These are phyloP conservation scores for Alviniconcha strummeri DNA, from an alignment of 2,888 invertebrate species.

Conservation along the genomic window DNA sequence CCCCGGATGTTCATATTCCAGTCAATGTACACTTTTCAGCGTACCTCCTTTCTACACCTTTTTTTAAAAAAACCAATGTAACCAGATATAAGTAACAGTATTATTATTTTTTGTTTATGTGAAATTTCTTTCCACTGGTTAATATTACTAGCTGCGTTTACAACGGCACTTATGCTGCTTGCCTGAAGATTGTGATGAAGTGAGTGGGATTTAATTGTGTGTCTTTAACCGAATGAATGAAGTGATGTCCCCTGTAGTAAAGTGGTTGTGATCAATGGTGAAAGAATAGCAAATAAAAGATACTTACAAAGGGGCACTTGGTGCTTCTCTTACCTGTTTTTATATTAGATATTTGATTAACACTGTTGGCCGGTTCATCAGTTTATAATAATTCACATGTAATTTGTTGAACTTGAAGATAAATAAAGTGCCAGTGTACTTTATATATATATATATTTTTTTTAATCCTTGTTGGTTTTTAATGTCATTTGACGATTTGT, in stretches of 20 bases:
- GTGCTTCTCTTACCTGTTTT: neutral
- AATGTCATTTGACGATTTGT: too few species aligned
- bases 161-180: too few species aligned
- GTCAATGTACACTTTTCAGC: neutral
- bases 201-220: too few species aligned
- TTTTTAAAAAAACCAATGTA: neutral
- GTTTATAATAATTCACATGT: neutral
- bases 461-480: too few species aligned
- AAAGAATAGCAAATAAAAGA: too few species aligned
- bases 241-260: too few species aligned
- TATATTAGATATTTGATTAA: neutral
- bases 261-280: too few species aligned
- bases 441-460: neutral
- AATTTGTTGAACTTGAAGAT: neutral
- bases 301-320: neutral
- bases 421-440: constrained; percentile 20
- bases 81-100: neutral
- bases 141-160: too few species aligned
- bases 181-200: too few species aligned
- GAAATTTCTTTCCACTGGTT: too few species aligned
- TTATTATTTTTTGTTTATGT: neutral
- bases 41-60: neutral
- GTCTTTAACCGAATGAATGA: too few species aligned
- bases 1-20: neutral
- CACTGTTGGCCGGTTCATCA: constrained; percentile 21